Conservation (phyloP, 2,888 invertebrate genomes). For the Netelia inedita region DNA sequence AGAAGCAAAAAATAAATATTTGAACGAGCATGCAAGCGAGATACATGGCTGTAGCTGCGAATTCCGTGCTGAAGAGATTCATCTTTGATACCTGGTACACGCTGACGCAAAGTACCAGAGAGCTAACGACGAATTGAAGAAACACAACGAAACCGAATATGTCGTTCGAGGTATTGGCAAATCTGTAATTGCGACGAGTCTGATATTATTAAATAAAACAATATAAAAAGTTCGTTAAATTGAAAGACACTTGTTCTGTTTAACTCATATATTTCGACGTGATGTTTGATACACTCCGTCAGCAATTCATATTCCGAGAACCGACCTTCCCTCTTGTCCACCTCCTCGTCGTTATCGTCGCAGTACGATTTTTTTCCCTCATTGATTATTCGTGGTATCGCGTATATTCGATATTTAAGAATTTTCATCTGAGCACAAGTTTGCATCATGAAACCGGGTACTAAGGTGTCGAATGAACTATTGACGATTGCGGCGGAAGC, state of each 20-base stretch:
- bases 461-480: slow-evolving; percentile 77
- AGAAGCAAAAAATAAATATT: slow-evolving; percentile 67
- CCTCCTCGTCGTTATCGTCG: neutral
- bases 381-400: slow-evolving; percentile 39
- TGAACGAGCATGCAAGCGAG: slow-evolving; percentile 74
- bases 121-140: slow-evolving; percentile 70
- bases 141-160: slow-evolving; percentile 69
- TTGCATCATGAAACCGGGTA: slow-evolving; percentile 72
- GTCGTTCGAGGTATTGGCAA: slow-evolving; percentile 66
- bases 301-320: slow-evolving; percentile 51
- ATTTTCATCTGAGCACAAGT: slow-evolving; percentile 78
- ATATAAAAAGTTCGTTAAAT: neutral
- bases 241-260: neutral
- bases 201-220: slow-evolving; percentile 1
- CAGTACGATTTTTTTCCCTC: slow-evolving; percentile 42
- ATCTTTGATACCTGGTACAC: slow-evolving; percentile 72
- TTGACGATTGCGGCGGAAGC: slow-evolving; percentile 65
- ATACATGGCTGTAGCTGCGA: slow-evolving; percentile 65
- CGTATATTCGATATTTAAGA: slow-evolving; percentile 73
- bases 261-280: slow-evolving; percentile 66
- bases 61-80: slow-evolving; percentile 63
- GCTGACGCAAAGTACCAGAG: slow-evolving; percentile 73
- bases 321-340: neutral
- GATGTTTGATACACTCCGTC: slow-evolving; percentile 62
- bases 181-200: slow-evolving; percentile 42